Evolutionary conservation across 2,888 invertebrate species (phyloP).

Genomic region (Drosophila atripex): DNA sequence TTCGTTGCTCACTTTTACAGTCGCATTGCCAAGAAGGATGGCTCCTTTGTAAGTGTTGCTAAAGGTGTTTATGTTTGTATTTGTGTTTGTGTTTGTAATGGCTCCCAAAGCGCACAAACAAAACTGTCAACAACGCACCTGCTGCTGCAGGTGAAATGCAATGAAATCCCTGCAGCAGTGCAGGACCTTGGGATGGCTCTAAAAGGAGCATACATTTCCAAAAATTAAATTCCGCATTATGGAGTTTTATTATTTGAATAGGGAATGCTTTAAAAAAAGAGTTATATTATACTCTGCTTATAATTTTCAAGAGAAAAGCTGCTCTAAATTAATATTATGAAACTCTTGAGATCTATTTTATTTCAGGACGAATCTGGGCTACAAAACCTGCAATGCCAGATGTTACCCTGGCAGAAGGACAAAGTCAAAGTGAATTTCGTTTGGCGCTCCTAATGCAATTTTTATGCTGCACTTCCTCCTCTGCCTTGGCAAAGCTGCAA

Average conservation of each 20-base stretch:
- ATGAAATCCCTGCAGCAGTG: conserved; percentile 1
- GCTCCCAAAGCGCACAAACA: conserved; percentile 68
- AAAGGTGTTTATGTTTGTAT: conserved; percentile 12
- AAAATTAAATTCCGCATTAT: not conserved
- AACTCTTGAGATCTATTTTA: not conserved
- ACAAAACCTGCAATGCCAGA: conserved; percentile 11
- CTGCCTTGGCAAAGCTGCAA: conserved; percentile 43
- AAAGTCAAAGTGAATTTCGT: conserved; percentile 53
- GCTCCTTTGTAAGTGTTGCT: conserved; percentile 1
- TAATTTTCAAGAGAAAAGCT: too few relatives aligned
- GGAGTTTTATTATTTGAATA: conserved; percentile 1
- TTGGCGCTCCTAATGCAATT: conserved; percentile 73
- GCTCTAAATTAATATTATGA: not conserved
- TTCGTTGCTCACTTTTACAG: conserved; percentile 54
- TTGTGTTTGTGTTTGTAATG: conserved; percentile 54
- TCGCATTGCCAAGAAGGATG: conserved; percentile 33
- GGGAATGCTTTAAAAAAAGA: not conserved
- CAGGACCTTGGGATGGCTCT: not conserved
- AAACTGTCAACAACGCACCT: conserved; percentile 60
- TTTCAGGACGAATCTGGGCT: not conserved
- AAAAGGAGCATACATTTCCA: not conserved
- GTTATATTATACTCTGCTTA: too few relatives aligned
- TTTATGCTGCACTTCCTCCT: conserved; percentile 66
- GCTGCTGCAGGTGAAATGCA: conserved; percentile 23
- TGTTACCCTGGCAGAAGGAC: conserved; percentile 17